Evolutionary conservation across 2,888 invertebrate species (phyloP), one percentile per base, ranked within the genome.

Genomic region (Pyrochroa serraticornis): DNA sequence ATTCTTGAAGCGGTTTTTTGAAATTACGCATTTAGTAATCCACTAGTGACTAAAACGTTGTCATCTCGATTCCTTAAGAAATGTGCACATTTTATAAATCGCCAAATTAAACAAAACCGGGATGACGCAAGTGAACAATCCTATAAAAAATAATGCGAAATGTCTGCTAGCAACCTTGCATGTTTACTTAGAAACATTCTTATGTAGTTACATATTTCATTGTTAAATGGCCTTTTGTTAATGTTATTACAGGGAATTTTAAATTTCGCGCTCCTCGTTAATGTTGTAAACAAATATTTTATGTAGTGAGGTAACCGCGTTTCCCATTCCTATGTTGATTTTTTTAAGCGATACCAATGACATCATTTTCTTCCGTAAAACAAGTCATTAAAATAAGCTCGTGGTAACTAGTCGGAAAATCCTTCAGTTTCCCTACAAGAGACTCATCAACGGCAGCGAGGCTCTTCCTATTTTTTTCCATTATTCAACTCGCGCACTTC

Each of bases 61-160:
- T 55, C n/a, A 9, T 35, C 36, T 35, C 6, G n/a, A 43, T 39
- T 39, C 34, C 8, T 9, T 37, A 33, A 13, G 14, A 30, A 35
- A 22, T 47, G 58, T 58, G 58, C 38, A 58, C 30, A 47, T 52
- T 48, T 58, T 58, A 58, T 38, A 58, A 58, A 58, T 58, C 48
- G 52, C 52, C 58, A 58, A 58, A 58, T 58, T 58, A 58, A 58
- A 52, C 47, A 52, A 10, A 51, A 49, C 22, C 5, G 3, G 44
- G 48, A 48, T 52, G 52, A 58, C 48, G 58, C 44, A 58, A 58
- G 6, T 14, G 36, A 33, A 37, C 42, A 58, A 52, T 43, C 38
- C 46, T 37, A 35, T 38, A 43, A 34, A 47, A 46, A 12, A 41
- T 46, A 57, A 52, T 58, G 58, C 52, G 58, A 47, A 58, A 52